Base-by-base conservation (phyloP, 2,888 invertebrate species). In the Acheta domesticus region DNA sequence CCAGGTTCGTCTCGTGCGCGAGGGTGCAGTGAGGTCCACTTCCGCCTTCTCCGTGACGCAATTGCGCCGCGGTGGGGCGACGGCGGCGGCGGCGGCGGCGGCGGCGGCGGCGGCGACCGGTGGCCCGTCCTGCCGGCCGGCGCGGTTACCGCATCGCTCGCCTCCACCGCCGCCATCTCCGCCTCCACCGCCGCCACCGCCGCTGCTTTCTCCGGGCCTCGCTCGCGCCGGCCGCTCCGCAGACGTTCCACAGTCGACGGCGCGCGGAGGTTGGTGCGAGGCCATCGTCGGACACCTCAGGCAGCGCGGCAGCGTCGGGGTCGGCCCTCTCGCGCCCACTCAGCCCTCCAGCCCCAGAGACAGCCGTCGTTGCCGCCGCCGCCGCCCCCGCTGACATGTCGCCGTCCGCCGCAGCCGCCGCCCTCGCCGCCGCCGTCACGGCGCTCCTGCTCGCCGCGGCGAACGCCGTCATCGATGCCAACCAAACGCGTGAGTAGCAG, bases 41-140 rank as follows among this genome's bases (percentile, higher is more conserved):
- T 62, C 62, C 62, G 62, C 62, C 62, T 62, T 62, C 62, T n/a
- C 62, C 62, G 62, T 62, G 62, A 62, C 62, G 62, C 62, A 62
- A 62, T n/a, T 36, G 62, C 16, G 8, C 14, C 2, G 23, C 23
- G 23, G 23, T 23, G 23, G 23, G 23, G 23, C 2, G 62, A 12
- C 62, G 62, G 62, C 12, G 62, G 62, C 3, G 62, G n/a, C 62
- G 16, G 62, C 62, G n/a, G 14, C 2, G 62, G 16, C 5, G 16
- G 19, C 62, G 14, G 19, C 3, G 19, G 14, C 14, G 14, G 62
- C 16, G 16, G 62, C 62, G 16, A 12, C 16, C n/a, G 14, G 62
- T n/a, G 36, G 36, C 36, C 36, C 36, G 36, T 36, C 36, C 36
- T 36, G 36, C 36, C 36, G 36, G 36, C 36, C 36, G 36, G 36